phyloP scores from a whole-genome alignment of 2,113 vertebrate species.

The Amphiprion ocellaris region DNA sequence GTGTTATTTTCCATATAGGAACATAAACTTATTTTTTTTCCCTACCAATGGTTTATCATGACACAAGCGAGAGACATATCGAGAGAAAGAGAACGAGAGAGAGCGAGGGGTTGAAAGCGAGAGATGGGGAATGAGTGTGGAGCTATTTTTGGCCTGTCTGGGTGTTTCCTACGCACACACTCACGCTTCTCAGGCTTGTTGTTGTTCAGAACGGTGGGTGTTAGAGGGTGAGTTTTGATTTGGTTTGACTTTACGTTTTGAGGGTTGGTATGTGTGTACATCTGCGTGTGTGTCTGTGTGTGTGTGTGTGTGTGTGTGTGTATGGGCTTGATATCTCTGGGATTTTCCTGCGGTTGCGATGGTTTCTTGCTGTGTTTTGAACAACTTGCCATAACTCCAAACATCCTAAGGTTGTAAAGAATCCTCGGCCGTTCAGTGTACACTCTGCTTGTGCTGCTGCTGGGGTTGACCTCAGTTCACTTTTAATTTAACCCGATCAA shows the following conservation, averaged over 20 bases:
- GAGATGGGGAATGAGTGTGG: slow-evolving; percentile 55
- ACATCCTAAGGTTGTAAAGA: slow-evolving; percentile 53
- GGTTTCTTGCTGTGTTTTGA: slow-evolving; percentile 68
- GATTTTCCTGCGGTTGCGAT: slow-evolving; percentile 73
- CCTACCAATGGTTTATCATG: slow-evolving; percentile 40
- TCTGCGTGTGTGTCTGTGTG: neutral
- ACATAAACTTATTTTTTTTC: slow-evolving; percentile 51
- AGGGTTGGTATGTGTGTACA: slow-evolving; percentile 6
- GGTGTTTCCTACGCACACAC: slow-evolving; percentile 74
- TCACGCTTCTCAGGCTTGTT: slow-evolving; percentile 68
- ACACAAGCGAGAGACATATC: slow-evolving; percentile 38
- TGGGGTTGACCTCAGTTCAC: slow-evolving; percentile 50
- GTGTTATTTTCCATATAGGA: slow-evolving; percentile 69
- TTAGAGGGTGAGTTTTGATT: slow-evolving; percentile 65
- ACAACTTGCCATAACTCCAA: slow-evolving; percentile 61
- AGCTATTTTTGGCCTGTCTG: slow-evolving; percentile 76
- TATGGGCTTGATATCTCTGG: slow-evolving; percentile 34
- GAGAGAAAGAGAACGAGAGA: slow-evolving; percentile 9
- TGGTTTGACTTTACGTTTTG: slow-evolving; percentile 52
- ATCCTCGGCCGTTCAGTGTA: slow-evolving; percentile 36
- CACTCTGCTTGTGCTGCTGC: slow-evolving; percentile 15
- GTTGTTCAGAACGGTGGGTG: slow-evolving; percentile 75
- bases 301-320: neutral
- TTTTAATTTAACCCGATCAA: slow-evolving; percentile 48
- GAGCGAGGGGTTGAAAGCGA: slow-evolving; percentile 61